phyloP scores from a whole-genome alignment of 1,140 invertebrate genomes.

The Brachionus sp. region DNA sequence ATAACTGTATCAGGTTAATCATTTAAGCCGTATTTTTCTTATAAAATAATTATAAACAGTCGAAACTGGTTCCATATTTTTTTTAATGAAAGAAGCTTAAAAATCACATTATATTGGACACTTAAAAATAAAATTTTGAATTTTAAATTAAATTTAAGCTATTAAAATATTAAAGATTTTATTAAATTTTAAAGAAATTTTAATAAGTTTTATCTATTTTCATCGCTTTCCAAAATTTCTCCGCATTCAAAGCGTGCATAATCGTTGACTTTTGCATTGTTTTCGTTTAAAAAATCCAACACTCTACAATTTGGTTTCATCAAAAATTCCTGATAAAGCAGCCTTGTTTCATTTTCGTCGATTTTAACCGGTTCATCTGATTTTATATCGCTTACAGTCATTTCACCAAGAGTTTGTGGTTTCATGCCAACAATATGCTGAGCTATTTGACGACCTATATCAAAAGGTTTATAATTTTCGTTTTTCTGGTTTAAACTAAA shows the following conservation, averaged over 20 bases:
- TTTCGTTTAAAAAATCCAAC: conserved; percentile 68
- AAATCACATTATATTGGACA: too few species aligned
- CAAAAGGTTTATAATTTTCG: conserved; percentile 44
- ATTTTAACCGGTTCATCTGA: conserved; percentile 64
- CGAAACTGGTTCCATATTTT: too few species aligned
- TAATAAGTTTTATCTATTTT: neutral
- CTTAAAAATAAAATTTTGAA: too few species aligned
- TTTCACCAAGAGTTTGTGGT: conserved; percentile 71
- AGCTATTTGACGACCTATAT: conserved; percentile 71
- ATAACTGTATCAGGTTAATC: too few species aligned
- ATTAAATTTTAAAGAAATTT: too few species aligned
- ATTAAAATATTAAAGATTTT: too few species aligned
- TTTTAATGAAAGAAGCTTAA: too few species aligned
- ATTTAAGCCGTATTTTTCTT: too few species aligned
- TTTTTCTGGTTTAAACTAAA: conserved; percentile 10
- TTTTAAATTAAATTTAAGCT: too few species aligned
- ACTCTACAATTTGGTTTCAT: conserved; percentile 71
- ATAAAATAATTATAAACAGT: too few species aligned
- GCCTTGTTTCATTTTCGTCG: conserved; percentile 58
- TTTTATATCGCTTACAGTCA: conserved; percentile 60
- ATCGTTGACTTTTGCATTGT: conserved; percentile 70
- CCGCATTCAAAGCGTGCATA: conserved; percentile 81
- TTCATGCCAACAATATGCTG: conserved; percentile 89
- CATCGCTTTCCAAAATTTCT: conserved; percentile 48
- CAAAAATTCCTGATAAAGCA: conserved; percentile 83